Evolutionary conservation across 1,140 invertebrate genomes (phyloP).

Genomic region (Lordiphosa mommai): DNA sequence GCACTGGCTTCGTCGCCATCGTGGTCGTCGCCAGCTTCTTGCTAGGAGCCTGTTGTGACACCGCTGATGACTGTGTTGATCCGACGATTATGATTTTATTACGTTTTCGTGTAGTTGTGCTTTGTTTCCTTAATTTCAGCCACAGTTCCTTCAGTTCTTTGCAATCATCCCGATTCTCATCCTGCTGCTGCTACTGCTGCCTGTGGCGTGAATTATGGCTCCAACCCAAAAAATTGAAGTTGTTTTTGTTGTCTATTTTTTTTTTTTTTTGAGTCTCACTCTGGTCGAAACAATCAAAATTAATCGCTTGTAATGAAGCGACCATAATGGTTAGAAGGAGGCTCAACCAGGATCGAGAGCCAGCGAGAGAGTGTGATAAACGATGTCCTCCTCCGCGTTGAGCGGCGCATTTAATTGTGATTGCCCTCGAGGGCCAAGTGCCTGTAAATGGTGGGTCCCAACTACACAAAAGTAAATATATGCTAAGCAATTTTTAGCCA

Average conservation of each 20-base stretch:
- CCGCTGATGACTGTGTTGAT: slow-evolving; percentile 79
- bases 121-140: slow-evolving; percentile 70
- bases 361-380: slow-evolving; percentile 43
- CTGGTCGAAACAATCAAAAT: slow-evolving; percentile 59
- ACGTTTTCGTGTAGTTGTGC: slow-evolving; percentile 76
- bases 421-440: slow-evolving; percentile 33
- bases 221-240: slow-evolving; percentile 13
- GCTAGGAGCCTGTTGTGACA: slow-evolving; percentile 61
- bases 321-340: slow-evolving; percentile 40
- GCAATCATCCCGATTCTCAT: slow-evolving; percentile 4
- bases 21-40: slow-evolving; percentile 7
- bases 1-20: slow-evolving; percentile 41
- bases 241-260: slow-evolving; percentile 5
- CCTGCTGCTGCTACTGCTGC: slow-evolving; percentile 18
- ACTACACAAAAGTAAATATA: not conserved
- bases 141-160: slow-evolving; percentile 19
- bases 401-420: slow-evolving; percentile 65
- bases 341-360: slow-evolving; percentile 1
- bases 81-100: slow-evolving; percentile 79
- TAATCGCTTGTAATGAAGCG: slow-evolving; percentile 70
- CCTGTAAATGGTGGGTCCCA: slow-evolving; percentile 21
- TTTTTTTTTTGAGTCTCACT: not conserved
- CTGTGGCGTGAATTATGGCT: slow-evolving; percentile 65
- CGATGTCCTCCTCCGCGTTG: slow-evolving; percentile 45
- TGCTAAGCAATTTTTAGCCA: slow-evolving; percentile 33